Evolutionary conservation across 92 coral and sea anemone species (phyloP).

Genomic region (Hydrozoanthus gracilis): DNA sequence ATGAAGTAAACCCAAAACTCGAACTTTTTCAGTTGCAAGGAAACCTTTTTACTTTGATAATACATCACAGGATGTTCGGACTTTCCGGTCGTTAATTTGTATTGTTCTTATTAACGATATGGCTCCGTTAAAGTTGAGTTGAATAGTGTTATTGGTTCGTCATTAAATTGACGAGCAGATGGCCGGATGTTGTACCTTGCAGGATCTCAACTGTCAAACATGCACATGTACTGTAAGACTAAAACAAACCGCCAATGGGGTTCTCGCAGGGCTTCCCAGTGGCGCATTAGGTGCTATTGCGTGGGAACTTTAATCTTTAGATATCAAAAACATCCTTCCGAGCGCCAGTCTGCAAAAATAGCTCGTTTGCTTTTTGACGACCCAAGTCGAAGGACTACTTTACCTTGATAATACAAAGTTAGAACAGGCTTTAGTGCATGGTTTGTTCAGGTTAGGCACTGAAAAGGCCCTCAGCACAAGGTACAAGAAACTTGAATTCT

Average conservation of each 20-base stretch:
- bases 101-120: slow-evolving; percentile 14
- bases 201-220: background rate
- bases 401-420: too few species aligned
- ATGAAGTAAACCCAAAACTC: background rate
- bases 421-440: too few species aligned
- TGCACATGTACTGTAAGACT: background rate
- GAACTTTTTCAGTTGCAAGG: background rate
- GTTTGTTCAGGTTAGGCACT: too few species aligned
- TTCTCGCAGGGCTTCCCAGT: too few species aligned
- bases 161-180: slow-evolving; percentile 21
- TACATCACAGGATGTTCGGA: slow-evolving; percentile 25
- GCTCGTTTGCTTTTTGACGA: too few species aligned
- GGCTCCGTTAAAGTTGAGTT: slow-evolving; percentile 35
- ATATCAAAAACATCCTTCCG: too few species aligned
- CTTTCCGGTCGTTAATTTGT: slow-evolving; percentile 32
- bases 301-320: too few species aligned
- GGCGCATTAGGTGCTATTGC: too few species aligned
- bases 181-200: slow-evolving; percentile 7
- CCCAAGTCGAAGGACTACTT: too few species aligned
- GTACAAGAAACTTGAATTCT: too few species aligned
- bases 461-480: too few species aligned
- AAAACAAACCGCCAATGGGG: background rate
- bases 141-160: slow-evolving; percentile 32
- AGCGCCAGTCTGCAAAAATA: too few species aligned
- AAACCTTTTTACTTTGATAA: slow-evolving; percentile 20